These are phyloP conservation scores for Corydoras maculifer DNA, from an alignment of 2,113 vertebrate species.

Conservation along the genomic window DNA sequence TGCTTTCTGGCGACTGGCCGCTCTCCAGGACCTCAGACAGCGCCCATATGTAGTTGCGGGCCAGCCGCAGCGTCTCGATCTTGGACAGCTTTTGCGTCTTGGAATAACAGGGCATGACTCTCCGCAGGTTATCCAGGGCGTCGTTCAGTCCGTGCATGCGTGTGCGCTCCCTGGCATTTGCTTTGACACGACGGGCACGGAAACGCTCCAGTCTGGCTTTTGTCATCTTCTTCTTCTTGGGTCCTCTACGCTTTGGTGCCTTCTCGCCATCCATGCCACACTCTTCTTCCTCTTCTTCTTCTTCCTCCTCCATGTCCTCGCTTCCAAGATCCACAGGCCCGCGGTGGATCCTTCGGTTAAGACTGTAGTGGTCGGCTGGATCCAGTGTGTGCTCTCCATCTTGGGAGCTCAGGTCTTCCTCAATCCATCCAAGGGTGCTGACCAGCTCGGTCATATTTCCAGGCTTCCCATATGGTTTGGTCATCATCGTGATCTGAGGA, in stretches of 20 bases:
- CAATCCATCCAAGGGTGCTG: constrained; percentile 74
- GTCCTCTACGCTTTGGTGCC: constrained; percentile 85
- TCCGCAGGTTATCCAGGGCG: constrained; percentile 83
- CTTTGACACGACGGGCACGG: constrained; percentile 81
- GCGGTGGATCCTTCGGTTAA: constrained; percentile 46
- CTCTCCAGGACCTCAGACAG: constrained; percentile 89
- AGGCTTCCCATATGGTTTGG: constrained; percentile 68
- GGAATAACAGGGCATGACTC: constrained; percentile 97
- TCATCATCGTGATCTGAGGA: constrained; percentile 73
- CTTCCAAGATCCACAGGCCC: constrained; percentile 65
- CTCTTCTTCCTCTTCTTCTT: constrained; percentile 74
- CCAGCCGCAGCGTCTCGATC: constrained; percentile 89
- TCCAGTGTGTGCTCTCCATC: constrained; percentile 66
- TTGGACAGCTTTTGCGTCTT: constrained; percentile 97
- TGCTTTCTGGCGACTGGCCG: constrained; percentile 81
- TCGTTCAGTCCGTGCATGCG: constrained; percentile 95
- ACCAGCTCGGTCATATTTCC: constrained; percentile 75
- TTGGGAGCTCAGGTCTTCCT: constrained; percentile 67
- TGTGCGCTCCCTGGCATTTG: constrained; percentile 87
- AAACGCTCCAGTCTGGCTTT: constrained; percentile 89
- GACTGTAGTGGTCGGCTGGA: constrained; percentile 44
- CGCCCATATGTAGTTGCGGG: constrained; percentile 97
- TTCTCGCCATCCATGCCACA: constrained; percentile 68
- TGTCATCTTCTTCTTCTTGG: constrained; percentile 98
- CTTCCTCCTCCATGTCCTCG: constrained; percentile 70